phyloP scores from a whole-genome alignment of 2,797 vertebrate genomes.

The Sebastes trivittatus region DNA sequence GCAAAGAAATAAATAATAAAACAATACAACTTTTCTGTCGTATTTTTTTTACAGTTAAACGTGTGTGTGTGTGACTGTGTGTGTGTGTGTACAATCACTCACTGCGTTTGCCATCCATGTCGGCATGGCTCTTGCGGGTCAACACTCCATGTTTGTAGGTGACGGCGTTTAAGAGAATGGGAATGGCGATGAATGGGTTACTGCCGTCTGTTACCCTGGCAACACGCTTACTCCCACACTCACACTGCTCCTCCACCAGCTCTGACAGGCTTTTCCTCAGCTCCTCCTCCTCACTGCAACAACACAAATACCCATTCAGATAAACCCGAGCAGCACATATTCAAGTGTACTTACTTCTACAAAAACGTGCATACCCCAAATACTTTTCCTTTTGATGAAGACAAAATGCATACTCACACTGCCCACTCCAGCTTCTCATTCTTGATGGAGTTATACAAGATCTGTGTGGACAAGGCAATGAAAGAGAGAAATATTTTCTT shows the following conservation, averaged over 20 bases:
- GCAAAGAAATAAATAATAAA: background rate
- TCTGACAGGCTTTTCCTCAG: slow-evolving; percentile 96
- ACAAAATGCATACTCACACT: slow-evolving; percentile 88
- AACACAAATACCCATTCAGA: slow-evolving; percentile 52
- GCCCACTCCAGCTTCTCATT: slow-evolving; percentile 98
- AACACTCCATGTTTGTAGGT: slow-evolving; percentile 97
- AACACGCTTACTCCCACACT: slow-evolving; percentile 90
- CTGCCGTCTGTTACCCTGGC: slow-evolving; percentile 92
- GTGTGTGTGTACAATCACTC: slow-evolving; percentile 54
- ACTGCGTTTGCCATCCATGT: slow-evolving; percentile 98
- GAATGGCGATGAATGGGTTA: slow-evolving; percentile 97
- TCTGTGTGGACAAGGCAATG: slow-evolving; percentile 76
- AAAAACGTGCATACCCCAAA: slow-evolving; percentile 1
- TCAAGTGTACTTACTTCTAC: slow-evolving; percentile 33
- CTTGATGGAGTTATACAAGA: slow-evolving; percentile 97
- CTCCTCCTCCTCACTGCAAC: slow-evolving; percentile 92
- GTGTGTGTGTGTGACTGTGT: background rate
- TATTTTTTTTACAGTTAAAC: background rate
- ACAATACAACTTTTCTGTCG: background rate
- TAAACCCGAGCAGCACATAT: slow-evolving; percentile 16
- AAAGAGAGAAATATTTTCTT: background rate
- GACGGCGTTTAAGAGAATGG: slow-evolving; percentile 90
- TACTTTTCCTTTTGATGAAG: slow-evolving; percentile 6
- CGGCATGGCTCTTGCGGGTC: slow-evolving; percentile 94
- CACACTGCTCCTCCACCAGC: slow-evolving; percentile 95